Evolutionary conservation across 1,140 invertebrate genomes (phyloP).

Genomic region (Contarinia nasturtii): DNA sequence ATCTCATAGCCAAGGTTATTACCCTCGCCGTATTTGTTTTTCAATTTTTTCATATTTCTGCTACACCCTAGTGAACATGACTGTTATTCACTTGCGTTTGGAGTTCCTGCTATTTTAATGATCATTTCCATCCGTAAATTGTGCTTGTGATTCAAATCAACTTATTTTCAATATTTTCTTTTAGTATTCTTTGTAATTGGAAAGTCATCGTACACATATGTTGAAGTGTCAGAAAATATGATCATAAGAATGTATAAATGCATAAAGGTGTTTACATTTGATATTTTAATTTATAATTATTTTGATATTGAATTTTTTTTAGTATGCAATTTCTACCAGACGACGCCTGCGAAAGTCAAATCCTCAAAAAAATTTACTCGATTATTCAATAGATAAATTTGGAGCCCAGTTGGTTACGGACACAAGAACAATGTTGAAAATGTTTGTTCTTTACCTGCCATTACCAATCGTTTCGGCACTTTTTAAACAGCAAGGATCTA

Average conservation of each 20-base stretch:
- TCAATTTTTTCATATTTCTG: no score
- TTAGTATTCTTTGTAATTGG: no score
- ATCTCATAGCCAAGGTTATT: no score
- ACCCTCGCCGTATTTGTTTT: no score
- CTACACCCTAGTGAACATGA: conserved; percentile 37
- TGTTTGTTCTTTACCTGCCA: conserved; percentile 56
- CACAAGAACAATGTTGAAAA: conserved; percentile 38
- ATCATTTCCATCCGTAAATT: conserved; percentile 50
- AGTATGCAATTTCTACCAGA: background rate
- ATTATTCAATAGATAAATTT: conserved; percentile 57
- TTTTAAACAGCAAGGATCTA: conserved; percentile 74
- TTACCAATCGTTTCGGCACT: conserved; percentile 70
- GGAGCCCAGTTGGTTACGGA: conserved; percentile 42
- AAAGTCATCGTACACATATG: no score
- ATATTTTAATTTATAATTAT: background rate
- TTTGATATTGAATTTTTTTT: no score
- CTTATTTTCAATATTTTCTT: no score
- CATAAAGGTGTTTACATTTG: no score
- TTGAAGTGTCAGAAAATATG: no score
- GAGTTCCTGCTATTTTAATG: conserved; percentile 59
- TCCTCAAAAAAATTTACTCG: conserved; percentile 48
- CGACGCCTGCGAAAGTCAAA: conserved; percentile 23
- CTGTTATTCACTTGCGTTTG: conserved; percentile 65
- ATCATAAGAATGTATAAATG: no score
- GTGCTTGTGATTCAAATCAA: conserved; percentile 54